Percentiles rank a stretch among this genome's conserved stretches.
Evolutionary conservation across 2,888 invertebrate genomes (phyloP).

Genomic region (Epirrita christyi): DNA sequence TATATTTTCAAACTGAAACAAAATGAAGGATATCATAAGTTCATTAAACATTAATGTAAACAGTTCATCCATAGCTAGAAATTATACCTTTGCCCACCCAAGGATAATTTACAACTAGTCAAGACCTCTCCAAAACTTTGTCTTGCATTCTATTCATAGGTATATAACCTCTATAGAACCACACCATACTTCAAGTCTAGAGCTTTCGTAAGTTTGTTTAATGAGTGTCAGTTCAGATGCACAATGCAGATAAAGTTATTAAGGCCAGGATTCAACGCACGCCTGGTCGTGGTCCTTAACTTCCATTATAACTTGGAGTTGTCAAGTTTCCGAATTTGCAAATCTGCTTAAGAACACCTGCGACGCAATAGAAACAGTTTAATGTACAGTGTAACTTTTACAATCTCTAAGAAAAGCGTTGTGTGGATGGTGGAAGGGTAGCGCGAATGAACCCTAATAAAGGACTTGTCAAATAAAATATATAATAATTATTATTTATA

Average conservation of each 20-base stretch:
- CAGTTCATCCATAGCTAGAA: not conserved
- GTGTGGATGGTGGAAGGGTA: no score
- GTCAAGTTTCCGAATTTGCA: not conserved
- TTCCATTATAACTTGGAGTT: constrained; percentile 1
- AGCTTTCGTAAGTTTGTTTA: not conserved
- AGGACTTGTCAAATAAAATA: no score
- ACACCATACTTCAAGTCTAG: constrained; percentile 13
- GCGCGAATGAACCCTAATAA: no score
- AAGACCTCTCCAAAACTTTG: constrained; percentile 8
- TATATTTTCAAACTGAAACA: no score
- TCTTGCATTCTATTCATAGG: not conserved
- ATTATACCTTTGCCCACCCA: constrained; percentile 4
- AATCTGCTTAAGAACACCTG: not conserved
- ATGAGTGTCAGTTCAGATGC: not conserved
- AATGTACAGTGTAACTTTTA: no score
- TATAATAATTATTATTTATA: no score
- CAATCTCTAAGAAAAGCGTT: no score
- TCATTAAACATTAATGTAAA: not conserved
- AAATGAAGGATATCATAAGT: no score
- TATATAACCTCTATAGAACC: not conserved
- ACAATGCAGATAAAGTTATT: constrained; percentile 4
- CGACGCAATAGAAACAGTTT: not conserved
- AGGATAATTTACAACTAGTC: not conserved
- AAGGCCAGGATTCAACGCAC: constrained; percentile 5
- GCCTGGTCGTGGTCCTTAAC: constrained; percentile 3